Percentiles rank a stretch among this genome's conserved stretches.
These are phyloP conservation scores for Cephalopachus bancanus DNA, from an alignment of 2,797 vertebrate genomes.

Conservation along the genomic window DNA sequence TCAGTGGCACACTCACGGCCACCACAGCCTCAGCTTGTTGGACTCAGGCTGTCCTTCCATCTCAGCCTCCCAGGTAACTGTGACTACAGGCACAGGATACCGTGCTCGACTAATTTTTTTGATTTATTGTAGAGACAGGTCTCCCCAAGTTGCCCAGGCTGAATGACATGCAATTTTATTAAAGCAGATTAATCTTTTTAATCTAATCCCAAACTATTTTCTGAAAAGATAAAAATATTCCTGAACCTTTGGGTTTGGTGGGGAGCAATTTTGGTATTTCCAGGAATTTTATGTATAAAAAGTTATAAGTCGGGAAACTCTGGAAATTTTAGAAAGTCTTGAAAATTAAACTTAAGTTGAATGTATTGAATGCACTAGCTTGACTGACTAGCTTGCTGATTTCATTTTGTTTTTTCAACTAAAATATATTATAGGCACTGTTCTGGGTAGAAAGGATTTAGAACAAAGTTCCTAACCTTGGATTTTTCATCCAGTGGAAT, in stretches of 20 bases:
- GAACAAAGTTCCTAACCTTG: background rate
- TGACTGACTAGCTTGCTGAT: background rate
- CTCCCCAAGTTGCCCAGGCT: too few species aligned
- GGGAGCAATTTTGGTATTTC: background rate
- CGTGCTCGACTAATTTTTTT: too few species aligned
- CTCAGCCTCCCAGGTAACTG: too few species aligned
- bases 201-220: background rate
- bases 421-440: background rate
- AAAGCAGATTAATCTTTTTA: background rate
- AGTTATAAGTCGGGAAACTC: background rate
- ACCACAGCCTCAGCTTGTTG: too few species aligned
- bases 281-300: background rate
- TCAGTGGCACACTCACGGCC: too few species aligned
- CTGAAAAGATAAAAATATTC: slow-evolving; percentile 4
- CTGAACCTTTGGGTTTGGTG: background rate
- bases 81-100: too few species aligned
- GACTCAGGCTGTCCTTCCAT: too few species aligned
- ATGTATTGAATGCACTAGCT: background rate
- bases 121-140: too few species aligned
- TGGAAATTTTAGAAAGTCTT: slow-evolving; percentile 2
- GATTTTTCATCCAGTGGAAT: background rate
- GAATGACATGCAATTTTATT: background rate
- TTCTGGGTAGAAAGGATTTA: background rate
- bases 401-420: background rate
- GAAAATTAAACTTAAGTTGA: background rate